Percentiles rank a stretch among this genome's conserved stretches.
Conservation (phyloP, 1,140 invertebrate genomes). For the Bombus confusus region DNA sequence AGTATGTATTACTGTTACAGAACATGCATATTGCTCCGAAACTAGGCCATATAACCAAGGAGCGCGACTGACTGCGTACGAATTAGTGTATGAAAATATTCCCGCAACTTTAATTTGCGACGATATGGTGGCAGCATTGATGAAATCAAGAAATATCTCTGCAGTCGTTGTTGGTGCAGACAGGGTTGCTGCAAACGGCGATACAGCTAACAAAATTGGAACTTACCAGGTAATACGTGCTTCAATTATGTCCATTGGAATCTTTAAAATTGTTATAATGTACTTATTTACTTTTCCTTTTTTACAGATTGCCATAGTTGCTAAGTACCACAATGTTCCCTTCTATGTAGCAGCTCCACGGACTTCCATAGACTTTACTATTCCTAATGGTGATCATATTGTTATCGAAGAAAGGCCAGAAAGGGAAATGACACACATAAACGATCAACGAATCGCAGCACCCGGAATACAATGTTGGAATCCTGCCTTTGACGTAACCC, state of each 20-base stretch:
- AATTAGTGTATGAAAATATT: conserved; percentile 96
- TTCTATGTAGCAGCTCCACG: conserved; percentile 98
- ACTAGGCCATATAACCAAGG: conserved; percentile 99
- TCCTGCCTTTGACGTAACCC: conserved; percentile 99
- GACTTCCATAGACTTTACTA: conserved; percentile 94
- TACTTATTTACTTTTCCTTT: background rate
- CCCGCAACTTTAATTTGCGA: conserved; percentile 97
- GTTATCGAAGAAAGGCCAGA: conserved; percentile 96
- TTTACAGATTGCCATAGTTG: conserved; percentile 92
- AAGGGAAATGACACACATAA: conserved; percentile 94
- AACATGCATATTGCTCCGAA: conserved; percentile 97
- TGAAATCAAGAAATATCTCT: conserved; percentile 90
- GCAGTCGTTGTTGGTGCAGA: conserved; percentile 95
- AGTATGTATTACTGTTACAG: conserved; percentile 81
- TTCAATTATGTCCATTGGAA: background rate
- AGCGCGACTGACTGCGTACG: conserved; percentile 96
- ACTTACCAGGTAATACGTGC: conserved; percentile 92
- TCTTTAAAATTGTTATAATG: background rate
- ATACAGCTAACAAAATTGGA: conserved; percentile 99
- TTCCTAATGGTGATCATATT: conserved; percentile 92
- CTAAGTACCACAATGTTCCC: conserved; percentile 94
- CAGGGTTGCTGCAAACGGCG: conserved; percentile 96
- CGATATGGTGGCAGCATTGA: conserved; percentile 95
- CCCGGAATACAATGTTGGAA: conserved; percentile 97
- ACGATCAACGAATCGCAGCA: conserved; percentile 92